A percentile compares a stretch with the other conserved stretches of the same genome.
These are phyloP conservation scores for Muntiacus reevesi DNA, from an alignment of 2,113 vertebrate species.

Conservation along the genomic window DNA sequence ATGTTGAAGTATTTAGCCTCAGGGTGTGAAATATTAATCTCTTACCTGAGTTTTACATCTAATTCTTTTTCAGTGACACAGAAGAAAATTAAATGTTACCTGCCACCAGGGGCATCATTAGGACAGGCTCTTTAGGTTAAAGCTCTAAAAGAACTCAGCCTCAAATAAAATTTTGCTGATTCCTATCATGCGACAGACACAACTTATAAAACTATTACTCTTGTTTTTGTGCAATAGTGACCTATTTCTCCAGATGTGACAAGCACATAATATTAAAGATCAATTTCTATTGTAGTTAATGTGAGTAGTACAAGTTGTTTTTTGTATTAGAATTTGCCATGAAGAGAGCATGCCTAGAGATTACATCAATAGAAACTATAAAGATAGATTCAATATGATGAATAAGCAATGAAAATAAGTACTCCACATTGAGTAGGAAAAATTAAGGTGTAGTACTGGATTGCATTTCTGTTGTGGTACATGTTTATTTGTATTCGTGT, in stretches of 20 bases:
- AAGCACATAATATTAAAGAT: constrained; percentile 13
- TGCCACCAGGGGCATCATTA: constrained; percentile 65
- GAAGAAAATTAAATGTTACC: constrained; percentile 64
- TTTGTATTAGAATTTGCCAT: background rate
- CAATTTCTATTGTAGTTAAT: background rate
- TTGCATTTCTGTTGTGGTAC: background rate
- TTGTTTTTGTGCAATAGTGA: background rate
- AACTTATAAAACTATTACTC: background rate
- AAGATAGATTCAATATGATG: background rate
- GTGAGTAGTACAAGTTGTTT: background rate
- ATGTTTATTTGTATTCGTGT: background rate
- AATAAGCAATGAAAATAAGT: background rate
- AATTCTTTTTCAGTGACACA: constrained; percentile 64
- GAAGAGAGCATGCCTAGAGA: background rate
- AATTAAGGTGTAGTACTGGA: background rate
- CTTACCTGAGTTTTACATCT: constrained; percentile 69
- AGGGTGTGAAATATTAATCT: constrained; percentile 62
- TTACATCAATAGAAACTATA: background rate
- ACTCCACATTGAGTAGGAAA: background rate
- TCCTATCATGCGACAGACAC: rapidly evolving
- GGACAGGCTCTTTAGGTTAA: constrained; percentile 12
- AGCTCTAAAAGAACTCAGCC: background rate
- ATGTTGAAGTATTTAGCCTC: constrained; percentile 54
- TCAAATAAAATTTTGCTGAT: background rate
- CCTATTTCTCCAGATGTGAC: background rate